Evolutionary conservation across 2,888 invertebrate species (phyloP), one percentile per base, ranked within the genome.

Genomic region (Chouioia cunea): DNA sequence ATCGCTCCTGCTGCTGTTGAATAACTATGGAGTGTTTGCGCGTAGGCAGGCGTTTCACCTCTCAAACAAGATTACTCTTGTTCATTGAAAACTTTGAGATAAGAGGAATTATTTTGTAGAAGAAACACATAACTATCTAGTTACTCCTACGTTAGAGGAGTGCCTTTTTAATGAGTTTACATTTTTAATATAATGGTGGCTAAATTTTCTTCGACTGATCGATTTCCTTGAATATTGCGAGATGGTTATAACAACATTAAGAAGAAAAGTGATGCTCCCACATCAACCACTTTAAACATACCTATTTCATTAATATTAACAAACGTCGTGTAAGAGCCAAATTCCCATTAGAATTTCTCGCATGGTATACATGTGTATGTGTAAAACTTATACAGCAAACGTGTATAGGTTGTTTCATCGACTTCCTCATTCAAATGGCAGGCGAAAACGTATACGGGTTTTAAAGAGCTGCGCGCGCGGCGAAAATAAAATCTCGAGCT

Each of bases 281-380:
- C 14, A 56, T 57, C 16, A 36, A 14, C 57, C 10, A 12, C 36
- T 59, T n/a, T 27, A 47, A 50, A 18, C 54, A 16, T 0, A 22
- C 2, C 22, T 50, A 36, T 43, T 16, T 73, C 72, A 69, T 73
- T 57, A 69, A 73, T 73, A 73, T 73, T 69, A 65, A 73, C 59
- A 36, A 67, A 48, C 56, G n/a, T 22, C 20, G 18, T 15, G 36
- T 36, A 36, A 36, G 6, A 36, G 36, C 36, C 10, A 36, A 36
- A 36, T 36, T 6, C 27, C 59, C 67, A 64, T 68, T 64, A 65
- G 71, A 72, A 68, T 54, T 72, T 72, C 67, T 68, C 71, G 60
- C 67, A 63, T 36, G 36, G 36, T 36, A 12, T 36, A 6, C 6
- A 6, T 27, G 27, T 27, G 27, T 27, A 6, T 27, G 27, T 27